phyloP scores from a whole-genome alignment of 2,113 vertebrate genomes.

The Mesembrinibis cayennensis region DNA sequence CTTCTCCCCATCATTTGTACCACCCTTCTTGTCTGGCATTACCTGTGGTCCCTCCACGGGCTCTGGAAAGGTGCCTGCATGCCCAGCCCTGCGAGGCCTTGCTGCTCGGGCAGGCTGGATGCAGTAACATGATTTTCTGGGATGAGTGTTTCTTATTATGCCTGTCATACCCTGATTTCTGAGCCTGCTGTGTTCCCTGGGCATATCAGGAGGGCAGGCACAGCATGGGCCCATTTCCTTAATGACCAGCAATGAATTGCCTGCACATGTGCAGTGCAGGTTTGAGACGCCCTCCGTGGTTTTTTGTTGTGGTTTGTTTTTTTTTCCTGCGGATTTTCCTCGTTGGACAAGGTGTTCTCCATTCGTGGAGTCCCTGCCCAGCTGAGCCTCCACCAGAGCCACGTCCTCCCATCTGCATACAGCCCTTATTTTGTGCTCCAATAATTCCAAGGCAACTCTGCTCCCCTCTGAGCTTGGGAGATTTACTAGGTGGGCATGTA shows the following conservation, averaged over 20 bases:
- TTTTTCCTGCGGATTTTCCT: constrained; percentile 8
- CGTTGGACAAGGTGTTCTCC: background rate
- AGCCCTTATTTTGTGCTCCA: constrained; percentile 66
- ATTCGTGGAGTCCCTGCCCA: constrained; percentile 21
- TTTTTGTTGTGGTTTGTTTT: background rate
- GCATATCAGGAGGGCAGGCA: background rate
- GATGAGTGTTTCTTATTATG: background rate
- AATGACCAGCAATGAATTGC: constrained; percentile 13
- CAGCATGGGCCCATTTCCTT: background rate
- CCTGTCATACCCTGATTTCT: constrained; percentile 3
- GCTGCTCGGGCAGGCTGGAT: background rate
- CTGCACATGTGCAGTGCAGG: background rate
- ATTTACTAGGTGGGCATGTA: background rate
- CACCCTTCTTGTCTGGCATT: background rate
- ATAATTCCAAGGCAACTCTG: constrained; percentile 37
- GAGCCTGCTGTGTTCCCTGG: background rate
- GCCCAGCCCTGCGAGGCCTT: background rate
- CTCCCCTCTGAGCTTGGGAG: background rate
- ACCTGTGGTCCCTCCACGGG: background rate
- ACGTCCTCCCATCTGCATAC: constrained; percentile 1
- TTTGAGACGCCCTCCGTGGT: background rate
- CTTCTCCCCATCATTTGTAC: background rate
- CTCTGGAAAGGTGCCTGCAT: background rate
- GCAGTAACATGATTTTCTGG: background rate
- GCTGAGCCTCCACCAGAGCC: constrained; percentile 17